Evolutionary conservation across 2,113 vertebrate species (phyloP).

Genomic region (Sceloporus tristichus): DNA sequence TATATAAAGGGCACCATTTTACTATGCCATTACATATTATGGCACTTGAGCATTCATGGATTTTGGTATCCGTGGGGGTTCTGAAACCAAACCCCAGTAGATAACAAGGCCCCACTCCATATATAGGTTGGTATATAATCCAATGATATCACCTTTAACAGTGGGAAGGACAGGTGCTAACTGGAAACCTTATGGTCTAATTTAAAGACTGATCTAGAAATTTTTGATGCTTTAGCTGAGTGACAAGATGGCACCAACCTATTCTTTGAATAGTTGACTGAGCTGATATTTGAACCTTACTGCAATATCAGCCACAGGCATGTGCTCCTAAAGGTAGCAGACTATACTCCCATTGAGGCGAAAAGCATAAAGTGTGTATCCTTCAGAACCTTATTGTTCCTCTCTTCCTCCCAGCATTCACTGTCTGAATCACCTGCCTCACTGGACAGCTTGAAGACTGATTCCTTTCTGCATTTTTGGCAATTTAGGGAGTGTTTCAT

Average conservation of each 20-base stretch:
- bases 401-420: not conserved
- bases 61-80: no score
- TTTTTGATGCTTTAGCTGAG: not conserved
- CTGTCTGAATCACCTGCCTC: no score
- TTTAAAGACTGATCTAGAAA: not conserved
- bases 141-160: no score
- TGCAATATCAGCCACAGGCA: not conserved
- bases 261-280: not conserved
- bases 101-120: no score
- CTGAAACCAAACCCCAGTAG: no score
- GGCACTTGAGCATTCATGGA: no score
- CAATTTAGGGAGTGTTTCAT: not conserved
- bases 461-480: not conserved
- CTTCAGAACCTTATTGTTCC: not conserved
- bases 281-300: not conserved
- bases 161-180: no score
- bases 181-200: not conserved
- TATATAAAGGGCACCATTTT: no score
- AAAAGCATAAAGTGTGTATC: not conserved
- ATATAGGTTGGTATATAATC: no score
- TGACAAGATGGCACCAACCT: not conserved
- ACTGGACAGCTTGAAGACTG: no score
- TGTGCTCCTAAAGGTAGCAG: not conserved
- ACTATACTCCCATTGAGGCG: not conserved
- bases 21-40: no score